A percentile compares a stretch with the other conserved stretches of the same genome.
Evolutionary conservation across 1,140 invertebrate genomes (phyloP).

Genomic region (Spodoptera litura): DNA sequence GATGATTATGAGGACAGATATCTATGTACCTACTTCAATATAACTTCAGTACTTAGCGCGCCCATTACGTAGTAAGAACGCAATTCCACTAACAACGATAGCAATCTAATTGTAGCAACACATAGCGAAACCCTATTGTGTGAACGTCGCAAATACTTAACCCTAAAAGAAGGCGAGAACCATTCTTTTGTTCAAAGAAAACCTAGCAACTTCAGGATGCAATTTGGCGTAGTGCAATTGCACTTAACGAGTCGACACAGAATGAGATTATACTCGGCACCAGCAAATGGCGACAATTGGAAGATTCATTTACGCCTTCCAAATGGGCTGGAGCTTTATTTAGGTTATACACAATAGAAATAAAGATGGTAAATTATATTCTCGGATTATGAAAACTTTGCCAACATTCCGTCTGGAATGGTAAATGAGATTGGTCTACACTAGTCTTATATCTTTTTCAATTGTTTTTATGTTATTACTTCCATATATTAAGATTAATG

Average conservation of each 20-base stretch:
- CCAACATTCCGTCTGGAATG: constrained; percentile 27
- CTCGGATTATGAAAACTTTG: constrained; percentile 27
- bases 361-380: constrained; percentile 29
- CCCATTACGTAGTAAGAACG: constrained; percentile 1
- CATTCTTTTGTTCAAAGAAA: constrained; percentile 52
- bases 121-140: constrained; percentile 39
- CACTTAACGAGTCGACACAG: constrained; percentile 61
- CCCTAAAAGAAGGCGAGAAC: constrained; percentile 39
- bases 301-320: constrained; percentile 60
- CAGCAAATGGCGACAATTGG: constrained; percentile 57
- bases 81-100: constrained; percentile 32
- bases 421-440: background rate
- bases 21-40: constrained; percentile 9
- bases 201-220: constrained; percentile 50
- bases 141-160: constrained; percentile 36
- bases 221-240: constrained; percentile 58
- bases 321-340: constrained; percentile 52
- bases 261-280: constrained; percentile 61
- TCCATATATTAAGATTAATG: background rate
- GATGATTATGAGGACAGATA: constrained; percentile 19
- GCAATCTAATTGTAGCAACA: constrained; percentile 42
- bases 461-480: background rate
- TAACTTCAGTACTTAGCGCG: constrained; percentile 20
- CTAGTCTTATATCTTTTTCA: background rate
- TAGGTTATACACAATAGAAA: constrained; percentile 39